A percentile compares a stretch with the other conserved stretches of the same genome.
Conservation (phyloP, 2,888 invertebrate genomes). For the Microctonus brassicae region DNA sequence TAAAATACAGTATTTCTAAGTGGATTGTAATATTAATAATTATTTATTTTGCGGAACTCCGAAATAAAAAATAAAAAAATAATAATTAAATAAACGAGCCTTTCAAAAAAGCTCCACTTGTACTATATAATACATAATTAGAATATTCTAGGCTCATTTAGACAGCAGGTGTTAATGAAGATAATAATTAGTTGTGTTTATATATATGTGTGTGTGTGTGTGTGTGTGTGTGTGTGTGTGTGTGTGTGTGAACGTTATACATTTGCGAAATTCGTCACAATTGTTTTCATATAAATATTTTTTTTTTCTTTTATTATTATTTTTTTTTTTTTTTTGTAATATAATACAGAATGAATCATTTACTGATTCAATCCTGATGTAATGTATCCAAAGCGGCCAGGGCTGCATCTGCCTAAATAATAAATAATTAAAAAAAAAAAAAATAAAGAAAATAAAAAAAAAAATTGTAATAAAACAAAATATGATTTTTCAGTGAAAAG, state of each 20-base stretch:
- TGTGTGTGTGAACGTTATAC: constrained; percentile 59
- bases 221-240: no score
- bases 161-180: constrained; percentile 29
- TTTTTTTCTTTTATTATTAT: constrained; percentile 32
- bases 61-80: constrained; percentile 40
- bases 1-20: constrained; percentile 67
- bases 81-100: no score
- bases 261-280: constrained; percentile 47
- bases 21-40: constrained; percentile 68
- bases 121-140: constrained; percentile 61
- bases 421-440: no score
- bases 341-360: constrained; percentile 62
- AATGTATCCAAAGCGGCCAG: constrained; percentile 62
- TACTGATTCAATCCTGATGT: constrained; percentile 56
- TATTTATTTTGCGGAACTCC: constrained; percentile 70
- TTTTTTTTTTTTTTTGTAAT: constrained; percentile 60
- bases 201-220: constrained; percentile 52
- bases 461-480: constrained; percentile 29
- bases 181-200: constrained; percentile 56
- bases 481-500: constrained; percentile 49
- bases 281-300: constrained; percentile 1
- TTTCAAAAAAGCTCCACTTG: constrained; percentile 65
- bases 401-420: constrained; percentile 55
- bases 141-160: constrained; percentile 46
- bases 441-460: not conserved